A percentile compares a stretch with the other conserved stretches of the same genome.
These are phyloP conservation scores for Drosophila dunni DNA, from an alignment of 1,140 invertebrate genomes.

Conservation along the genomic window DNA sequence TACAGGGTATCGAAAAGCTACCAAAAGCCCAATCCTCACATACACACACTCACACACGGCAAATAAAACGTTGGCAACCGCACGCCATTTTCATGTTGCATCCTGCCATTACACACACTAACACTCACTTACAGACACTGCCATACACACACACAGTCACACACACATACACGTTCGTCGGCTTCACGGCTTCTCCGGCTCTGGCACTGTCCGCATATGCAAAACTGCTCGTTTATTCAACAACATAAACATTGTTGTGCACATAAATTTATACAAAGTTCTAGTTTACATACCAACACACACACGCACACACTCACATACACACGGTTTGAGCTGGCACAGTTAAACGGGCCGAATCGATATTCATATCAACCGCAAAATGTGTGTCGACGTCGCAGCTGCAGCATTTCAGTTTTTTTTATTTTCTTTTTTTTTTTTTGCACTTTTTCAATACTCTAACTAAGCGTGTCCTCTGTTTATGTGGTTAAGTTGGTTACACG, in stretches of 20 bases:
- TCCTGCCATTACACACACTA: slow-evolving; percentile 71
- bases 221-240: slow-evolving; percentile 81
- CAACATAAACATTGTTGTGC: slow-evolving; percentile 82
- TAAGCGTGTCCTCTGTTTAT: neutral
- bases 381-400: slow-evolving; percentile 71
- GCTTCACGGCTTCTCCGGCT: slow-evolving; percentile 31
- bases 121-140: slow-evolving; percentile 25
- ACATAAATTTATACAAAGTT: slow-evolving; percentile 83
- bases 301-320: slow-evolving; percentile 2
- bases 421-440: neutral
- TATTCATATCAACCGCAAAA: slow-evolving; percentile 82
- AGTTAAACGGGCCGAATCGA: slow-evolving; percentile 74
- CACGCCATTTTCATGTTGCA: slow-evolving; percentile 82
- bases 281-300: slow-evolving; percentile 71
- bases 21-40: slow-evolving; percentile 28
- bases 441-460: neutral
- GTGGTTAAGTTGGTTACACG: neutral
- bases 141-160: slow-evolving; percentile 4
- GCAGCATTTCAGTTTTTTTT: slow-evolving; percentile 41
- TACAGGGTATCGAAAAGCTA: slow-evolving; percentile 2
- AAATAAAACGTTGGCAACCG: slow-evolving; percentile 79
- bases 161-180: slow-evolving; percentile 10
- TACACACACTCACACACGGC: slow-evolving; percentile 29
- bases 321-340: slow-evolving; percentile 49
- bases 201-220: slow-evolving; percentile 58